Evolutionary conservation across 2,888 invertebrate species (phyloP).

Genomic region (Bombyx huttoni): DNA sequence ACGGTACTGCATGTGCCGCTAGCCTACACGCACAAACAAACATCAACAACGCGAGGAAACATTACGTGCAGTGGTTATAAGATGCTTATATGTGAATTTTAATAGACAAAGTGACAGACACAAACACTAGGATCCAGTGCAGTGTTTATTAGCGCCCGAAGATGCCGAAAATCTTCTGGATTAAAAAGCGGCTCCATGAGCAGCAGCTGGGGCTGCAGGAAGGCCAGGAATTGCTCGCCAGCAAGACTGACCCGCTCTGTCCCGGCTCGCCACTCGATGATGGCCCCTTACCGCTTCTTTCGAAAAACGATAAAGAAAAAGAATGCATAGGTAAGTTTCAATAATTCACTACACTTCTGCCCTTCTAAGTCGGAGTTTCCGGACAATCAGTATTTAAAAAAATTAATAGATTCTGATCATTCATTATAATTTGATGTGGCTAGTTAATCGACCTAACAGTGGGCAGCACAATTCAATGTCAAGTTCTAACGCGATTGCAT

Average conservation of each 20-base stretch:
- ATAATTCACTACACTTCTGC: not conserved
- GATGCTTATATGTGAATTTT: conserved; percentile 58
- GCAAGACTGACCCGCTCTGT: conserved; percentile 75
- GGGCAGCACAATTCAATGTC: not conserved
- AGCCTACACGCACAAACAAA: conserved; percentile 52
- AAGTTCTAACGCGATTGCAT: conserved; percentile 5
- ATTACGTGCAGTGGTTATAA: conserved; percentile 62
- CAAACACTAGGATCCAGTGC: conserved; percentile 56
- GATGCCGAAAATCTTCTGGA: conserved; percentile 95
- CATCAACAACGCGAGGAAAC: conserved; percentile 57
- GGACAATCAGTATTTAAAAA: not conserved
- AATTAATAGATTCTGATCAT: not conserved
- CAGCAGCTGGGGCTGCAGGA: conserved; percentile 89
- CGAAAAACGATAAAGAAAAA: conserved; percentile 55
- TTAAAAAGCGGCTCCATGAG: conserved; percentile 92
- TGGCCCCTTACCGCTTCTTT: conserved; percentile 76
- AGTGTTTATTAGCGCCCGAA: conserved; percentile 49
- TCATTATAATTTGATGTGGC: not conserved
- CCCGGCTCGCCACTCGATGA: conserved; percentile 71
- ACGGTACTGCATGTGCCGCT: conserved; percentile 69
- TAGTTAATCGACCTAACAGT: not conserved
- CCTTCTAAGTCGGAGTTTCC: not conserved
- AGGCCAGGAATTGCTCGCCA: conserved; percentile 81
- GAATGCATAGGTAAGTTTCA: conserved; percentile 50
- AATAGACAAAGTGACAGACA: conserved; percentile 55